Evolutionary conservation across 2,113 vertebrate genomes (phyloP).

Genomic region (Sebastes fasciatus): DNA sequence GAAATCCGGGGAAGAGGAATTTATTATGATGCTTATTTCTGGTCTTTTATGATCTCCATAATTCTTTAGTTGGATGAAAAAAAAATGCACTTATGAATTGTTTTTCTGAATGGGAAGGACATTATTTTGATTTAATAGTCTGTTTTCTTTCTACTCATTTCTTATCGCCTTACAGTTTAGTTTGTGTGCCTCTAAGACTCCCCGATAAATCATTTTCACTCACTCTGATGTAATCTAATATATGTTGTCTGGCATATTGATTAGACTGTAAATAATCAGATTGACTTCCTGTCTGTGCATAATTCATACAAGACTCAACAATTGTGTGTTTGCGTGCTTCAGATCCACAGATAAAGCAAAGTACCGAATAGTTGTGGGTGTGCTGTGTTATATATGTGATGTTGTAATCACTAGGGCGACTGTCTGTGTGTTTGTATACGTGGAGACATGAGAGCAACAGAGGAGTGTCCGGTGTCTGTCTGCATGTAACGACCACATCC

Average conservation of each 20-base stretch:
- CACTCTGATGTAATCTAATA: constrained; percentile 9
- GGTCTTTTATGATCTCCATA: constrained; percentile 3
- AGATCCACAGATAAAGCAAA: not conserved
- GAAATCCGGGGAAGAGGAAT: not conserved
- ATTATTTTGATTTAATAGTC: not conserved
- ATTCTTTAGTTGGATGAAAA: not conserved
- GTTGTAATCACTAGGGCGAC: constrained; percentile 56
- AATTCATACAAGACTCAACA: not conserved
- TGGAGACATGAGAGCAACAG: constrained; percentile 49
- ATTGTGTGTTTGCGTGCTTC: not conserved
- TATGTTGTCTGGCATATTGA: constrained; percentile 3
- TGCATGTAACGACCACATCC: constrained; percentile 56
- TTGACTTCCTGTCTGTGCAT: constrained; percentile 10
- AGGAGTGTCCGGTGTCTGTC: constrained; percentile 62
- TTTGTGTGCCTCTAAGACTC: not conserved
- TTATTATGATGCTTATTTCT: constrained; percentile 9
- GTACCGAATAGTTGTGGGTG: not conserved
- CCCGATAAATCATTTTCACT: not conserved
- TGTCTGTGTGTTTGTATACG: constrained; percentile 45
- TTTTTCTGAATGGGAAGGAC: not conserved
- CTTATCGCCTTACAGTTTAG: not conserved
- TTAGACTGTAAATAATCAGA: constrained; percentile 23
- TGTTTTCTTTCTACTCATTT: not conserved
- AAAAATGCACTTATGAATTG: not conserved
- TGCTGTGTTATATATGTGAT: constrained; percentile 17